Conservation (phyloP, 2,888 invertebrate species). For the Stenurella melanura region DNA sequence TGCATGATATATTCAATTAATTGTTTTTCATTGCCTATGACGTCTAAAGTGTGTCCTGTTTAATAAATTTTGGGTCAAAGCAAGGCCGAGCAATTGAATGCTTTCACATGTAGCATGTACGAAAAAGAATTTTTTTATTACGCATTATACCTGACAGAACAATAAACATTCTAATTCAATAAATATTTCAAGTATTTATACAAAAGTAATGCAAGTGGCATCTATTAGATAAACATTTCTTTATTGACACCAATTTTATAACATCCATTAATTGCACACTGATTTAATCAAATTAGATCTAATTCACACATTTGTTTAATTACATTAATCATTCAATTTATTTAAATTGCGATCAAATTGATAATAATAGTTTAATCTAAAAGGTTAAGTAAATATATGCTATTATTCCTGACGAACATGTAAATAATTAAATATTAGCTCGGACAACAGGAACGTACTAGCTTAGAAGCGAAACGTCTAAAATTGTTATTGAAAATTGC, state of each 20-base stretch:
- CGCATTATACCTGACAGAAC: neutral
- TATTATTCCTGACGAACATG: neutral
- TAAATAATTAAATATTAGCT: neutral
- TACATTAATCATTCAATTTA: neutral
- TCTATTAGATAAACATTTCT: neutral
- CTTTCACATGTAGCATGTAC: slow-evolving; percentile 16
- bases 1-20: neutral
- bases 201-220: neutral
- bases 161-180: neutral
- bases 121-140: slow-evolving; percentile 21
- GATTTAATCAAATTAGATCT: neutral
- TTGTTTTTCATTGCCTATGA: slow-evolving; percentile 20
- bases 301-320: slow-evolving; percentile 7
- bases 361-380: neutral
- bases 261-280: neutral
- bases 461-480: too few species aligned
- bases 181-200: neutral
- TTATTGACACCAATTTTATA: neutral
- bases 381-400: neutral
- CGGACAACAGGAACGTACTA: neutral
- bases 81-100: slow-evolving; percentile 19
- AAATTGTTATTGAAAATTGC: too few species aligned
- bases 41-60: slow-evolving; percentile 19
- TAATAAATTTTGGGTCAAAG: slow-evolving; percentile 29
- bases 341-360: slow-evolving; percentile 3